phyloP scores from a whole-genome alignment of 2,888 invertebrate genomes.

The Anthophora plumipes region DNA sequence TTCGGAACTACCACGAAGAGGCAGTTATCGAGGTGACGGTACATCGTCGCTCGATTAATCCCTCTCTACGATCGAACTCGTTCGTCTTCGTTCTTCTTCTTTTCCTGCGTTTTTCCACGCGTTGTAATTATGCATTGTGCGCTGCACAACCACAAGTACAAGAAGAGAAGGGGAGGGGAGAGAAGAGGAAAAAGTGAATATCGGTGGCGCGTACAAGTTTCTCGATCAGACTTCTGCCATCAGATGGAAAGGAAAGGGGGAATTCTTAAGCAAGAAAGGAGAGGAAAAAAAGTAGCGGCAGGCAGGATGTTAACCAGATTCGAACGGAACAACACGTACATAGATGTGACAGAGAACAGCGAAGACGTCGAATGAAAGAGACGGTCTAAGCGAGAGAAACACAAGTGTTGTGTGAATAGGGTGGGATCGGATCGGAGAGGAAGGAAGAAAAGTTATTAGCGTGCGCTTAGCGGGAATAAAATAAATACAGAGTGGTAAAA shows the following conservation, averaged over 20 bases:
- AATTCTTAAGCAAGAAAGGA: not conserved
- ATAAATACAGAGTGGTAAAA: slow-evolving; percentile 58
- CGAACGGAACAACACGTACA: not conserved
- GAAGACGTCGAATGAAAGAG: not conserved
- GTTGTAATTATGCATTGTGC: too few species aligned
- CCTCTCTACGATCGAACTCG: not conserved
- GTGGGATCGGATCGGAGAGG: not conserved
- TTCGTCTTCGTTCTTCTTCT: not conserved
- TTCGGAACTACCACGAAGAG: too few species aligned
- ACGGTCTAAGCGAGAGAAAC: not conserved
- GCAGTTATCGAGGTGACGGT: too few species aligned
- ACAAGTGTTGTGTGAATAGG: not conserved
- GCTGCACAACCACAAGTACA: not conserved
- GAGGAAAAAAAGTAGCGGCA: not conserved
- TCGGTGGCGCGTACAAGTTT: not conserved
- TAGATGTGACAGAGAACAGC: not conserved
- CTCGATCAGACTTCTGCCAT: not conserved
- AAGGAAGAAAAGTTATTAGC: slow-evolving; percentile 9
- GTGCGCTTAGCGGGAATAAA: slow-evolving; percentile 37
- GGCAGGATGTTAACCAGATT: not conserved
- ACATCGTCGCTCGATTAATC: not conserved
- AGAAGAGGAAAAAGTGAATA: not conserved
- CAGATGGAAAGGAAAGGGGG: not conserved
- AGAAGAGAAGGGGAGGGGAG: not conserved
- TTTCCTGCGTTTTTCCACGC: not conserved